Conservation (phyloP, 2,888 invertebrate species). For the Chalcis sispes region DNA sequence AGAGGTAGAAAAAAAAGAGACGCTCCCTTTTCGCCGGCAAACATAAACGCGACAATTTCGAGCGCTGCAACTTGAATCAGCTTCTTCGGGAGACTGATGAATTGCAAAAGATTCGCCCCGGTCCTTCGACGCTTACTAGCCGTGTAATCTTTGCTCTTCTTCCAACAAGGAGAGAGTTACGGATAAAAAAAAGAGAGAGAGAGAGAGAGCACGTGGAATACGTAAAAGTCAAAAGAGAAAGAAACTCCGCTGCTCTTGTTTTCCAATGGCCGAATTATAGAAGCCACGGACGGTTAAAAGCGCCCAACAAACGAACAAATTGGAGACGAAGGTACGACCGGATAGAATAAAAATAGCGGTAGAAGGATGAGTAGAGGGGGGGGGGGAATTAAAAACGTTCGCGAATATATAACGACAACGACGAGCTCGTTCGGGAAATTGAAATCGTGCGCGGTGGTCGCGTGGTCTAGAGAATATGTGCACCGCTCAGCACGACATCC, state of each 20-base stretch:
- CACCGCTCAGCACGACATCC: constrained; percentile 38
- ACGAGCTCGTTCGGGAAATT: constrained; percentile 40
- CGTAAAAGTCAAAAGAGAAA: constrained; percentile 11
- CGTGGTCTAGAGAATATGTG: constrained; percentile 23
- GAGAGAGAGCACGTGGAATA: background rate
- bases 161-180: background rate
- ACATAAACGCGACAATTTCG: too few species aligned
- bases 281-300: constrained; percentile 1
- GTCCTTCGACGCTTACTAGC: too few species aligned
- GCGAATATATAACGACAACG: constrained; percentile 6
- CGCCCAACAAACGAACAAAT: too few species aligned
- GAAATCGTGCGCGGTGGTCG: constrained; percentile 23
- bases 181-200: constrained; percentile 8
- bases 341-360: too few species aligned
- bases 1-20: too few species aligned
- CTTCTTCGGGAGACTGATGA: constrained; percentile 44
- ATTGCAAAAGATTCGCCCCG: constrained; percentile 43
- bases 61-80: too few species aligned
- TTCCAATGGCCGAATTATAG: constrained; percentile 23
- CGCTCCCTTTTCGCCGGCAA: too few species aligned
- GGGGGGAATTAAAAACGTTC: background rate
- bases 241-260: constrained; percentile 21
- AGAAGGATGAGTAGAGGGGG: background rate
- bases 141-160: background rate
- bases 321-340: too few species aligned